Conservation (phyloP, 2,113 vertebrate species). For the Dicrurus megarhynchus region DNA sequence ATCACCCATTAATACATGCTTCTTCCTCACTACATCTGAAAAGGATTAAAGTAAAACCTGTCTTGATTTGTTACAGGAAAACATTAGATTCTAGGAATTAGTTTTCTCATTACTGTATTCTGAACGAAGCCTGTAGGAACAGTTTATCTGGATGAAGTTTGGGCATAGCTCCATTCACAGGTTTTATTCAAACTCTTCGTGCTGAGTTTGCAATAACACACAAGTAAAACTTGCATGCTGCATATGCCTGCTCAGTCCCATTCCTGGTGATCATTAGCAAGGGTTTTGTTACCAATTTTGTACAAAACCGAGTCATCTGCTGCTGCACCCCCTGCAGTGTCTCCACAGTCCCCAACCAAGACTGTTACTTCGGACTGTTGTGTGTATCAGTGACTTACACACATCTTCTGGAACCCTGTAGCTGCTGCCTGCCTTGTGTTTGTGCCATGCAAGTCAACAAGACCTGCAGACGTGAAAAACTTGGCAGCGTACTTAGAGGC, state of each 20-base stretch:
- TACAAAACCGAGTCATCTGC: neutral
- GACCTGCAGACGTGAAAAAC: neutral
- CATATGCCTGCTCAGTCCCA: neutral
- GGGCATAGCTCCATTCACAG: neutral
- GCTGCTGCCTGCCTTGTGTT: neutral
- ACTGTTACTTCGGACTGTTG: fast-evolving
- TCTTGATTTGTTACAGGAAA: neutral
- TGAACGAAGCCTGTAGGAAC: neutral
- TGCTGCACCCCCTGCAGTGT: neutral
- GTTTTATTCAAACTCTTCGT: neutral
- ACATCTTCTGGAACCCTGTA: neutral
- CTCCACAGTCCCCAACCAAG: neutral
- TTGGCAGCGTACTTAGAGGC: neutral
- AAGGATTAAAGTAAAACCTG: neutral
- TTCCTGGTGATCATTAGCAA: neutral
- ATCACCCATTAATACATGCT: neutral
- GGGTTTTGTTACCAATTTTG: neutral
- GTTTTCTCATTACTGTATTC: neutral
- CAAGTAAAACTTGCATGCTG: neutral
- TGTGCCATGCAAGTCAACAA: neutral
- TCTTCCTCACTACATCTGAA: neutral
- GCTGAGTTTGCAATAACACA: neutral
- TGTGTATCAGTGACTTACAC: neutral
- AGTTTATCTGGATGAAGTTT: neutral
- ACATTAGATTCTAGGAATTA: neutral